Evolutionary conservation across 2,888 invertebrate species (phyloP), one percentile per base, ranked within the genome.

Genomic region (Lithosia quadra): DNA sequence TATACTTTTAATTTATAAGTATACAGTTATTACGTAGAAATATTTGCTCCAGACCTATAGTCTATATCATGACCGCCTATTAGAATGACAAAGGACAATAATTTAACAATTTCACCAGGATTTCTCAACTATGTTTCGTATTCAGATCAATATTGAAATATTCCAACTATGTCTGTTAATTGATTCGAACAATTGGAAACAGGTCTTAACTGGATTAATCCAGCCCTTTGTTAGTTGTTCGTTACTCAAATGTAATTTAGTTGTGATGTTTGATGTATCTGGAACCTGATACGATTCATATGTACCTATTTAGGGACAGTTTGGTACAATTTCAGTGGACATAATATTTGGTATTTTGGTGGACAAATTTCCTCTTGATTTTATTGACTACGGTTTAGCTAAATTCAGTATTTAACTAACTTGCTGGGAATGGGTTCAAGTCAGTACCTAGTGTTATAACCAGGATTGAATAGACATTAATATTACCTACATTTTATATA

Each of bases 151-250:
- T 75, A 61, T 61, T 21, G 68, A 71, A 65, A 64, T 65, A 69
- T 63, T 60, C n/a, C 28, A 68, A 76, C 73, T 72, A 83, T 83
- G 78, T 77, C 78, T 73, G 67, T 76, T 82, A 88, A 86, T 86
- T 84, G 85, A 85, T 84, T 83, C 77, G 73, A 81, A 83, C 83
- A 81, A 77, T 83, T 80, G 81, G 81, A 81, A 77, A 83, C 78
- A 76, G 77, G 76, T 76, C 75, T 74, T 84, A 85, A 86, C 80
- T 82, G 78, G 84, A 86, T 89, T 87, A 85, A 83, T 79, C 77
- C 58, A 71, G 75, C 81, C 84, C 82, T 81, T 84, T 84, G 86
- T 84, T 82, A 69, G 77, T 74, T 70, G 79, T 80, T 83, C 78
- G 83, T 83, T 84, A 83, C 80, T 75, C 65, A 63, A 74, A 77